phyloP scores from a whole-genome alignment of 2,113 vertebrate species.

The Myrmecophaga tridactyla region DNA sequence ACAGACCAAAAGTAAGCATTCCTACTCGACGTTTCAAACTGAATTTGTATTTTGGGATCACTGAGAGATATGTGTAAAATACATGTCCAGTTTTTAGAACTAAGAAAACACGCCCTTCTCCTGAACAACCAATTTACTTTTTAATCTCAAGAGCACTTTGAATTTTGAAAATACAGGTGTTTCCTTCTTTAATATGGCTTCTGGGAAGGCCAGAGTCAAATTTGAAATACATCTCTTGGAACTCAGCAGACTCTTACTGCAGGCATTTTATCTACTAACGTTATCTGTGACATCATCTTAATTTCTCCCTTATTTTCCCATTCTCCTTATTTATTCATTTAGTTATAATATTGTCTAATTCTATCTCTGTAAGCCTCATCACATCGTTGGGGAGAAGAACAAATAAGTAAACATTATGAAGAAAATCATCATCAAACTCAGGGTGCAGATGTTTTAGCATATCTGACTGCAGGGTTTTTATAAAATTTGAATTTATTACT shows the following conservation, averaged over 20 bases:
- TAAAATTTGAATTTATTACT: neutral
- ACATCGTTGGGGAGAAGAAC: neutral
- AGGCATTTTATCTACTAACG: neutral
- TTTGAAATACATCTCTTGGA: neutral
- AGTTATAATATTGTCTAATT: neutral
- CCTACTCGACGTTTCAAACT: neutral
- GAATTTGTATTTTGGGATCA: neutral
- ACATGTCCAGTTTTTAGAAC: constrained; percentile 25
- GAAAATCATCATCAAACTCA: neutral
- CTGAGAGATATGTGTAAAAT: neutral
- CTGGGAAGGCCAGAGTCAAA: neutral
- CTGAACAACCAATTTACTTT: neutral
- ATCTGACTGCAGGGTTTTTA: neutral
- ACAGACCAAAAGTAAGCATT: neutral
- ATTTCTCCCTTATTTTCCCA: neutral
- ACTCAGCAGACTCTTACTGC: neutral
- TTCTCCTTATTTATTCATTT: neutral
- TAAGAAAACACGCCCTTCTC: neutral
- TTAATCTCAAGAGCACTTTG: neutral
- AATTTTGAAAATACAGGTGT: neutral
- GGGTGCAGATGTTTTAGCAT: neutral
- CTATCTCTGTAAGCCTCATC: neutral
- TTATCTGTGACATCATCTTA: constrained; percentile 1
- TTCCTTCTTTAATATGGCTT: neutral
- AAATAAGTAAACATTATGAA: neutral